Percentiles rank a stretch among this genome's conserved stretches.
These are phyloP conservation scores for Embidobia sp. DNA, from an alignment of 2,888 invertebrate genomes.

Conservation along the genomic window DNA sequence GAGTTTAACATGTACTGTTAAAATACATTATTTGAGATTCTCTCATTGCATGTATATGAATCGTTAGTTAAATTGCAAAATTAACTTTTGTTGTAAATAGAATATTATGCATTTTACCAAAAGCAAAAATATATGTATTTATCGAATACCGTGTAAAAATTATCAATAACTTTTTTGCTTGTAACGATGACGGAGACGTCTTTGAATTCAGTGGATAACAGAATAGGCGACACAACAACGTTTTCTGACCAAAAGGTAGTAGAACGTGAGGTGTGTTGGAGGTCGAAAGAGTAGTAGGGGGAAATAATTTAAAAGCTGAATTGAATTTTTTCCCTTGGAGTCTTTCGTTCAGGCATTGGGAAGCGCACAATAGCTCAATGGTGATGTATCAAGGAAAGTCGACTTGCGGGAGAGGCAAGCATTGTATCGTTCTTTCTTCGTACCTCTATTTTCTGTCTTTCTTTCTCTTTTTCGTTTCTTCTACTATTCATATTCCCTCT, in stretches of 20 bases:
- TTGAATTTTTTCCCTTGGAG: slow-evolving; percentile 81
- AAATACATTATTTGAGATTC: too few species aligned
- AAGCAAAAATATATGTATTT: slow-evolving; percentile 29
- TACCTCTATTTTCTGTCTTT: slow-evolving; percentile 61
- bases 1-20: too few species aligned
- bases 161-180: slow-evolving; percentile 63
- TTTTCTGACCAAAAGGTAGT: slow-evolving; percentile 67
- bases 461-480: slow-evolving; percentile 62
- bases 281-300: slow-evolving; percentile 68
- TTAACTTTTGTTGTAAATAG: too few species aligned
- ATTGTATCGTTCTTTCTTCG: slow-evolving; percentile 81
- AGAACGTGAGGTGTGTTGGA: slow-evolving; percentile 67
- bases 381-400: slow-evolving; percentile 82
- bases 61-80: too few species aligned
- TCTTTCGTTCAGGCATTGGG: slow-evolving; percentile 81
- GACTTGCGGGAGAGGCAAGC: slow-evolving; percentile 80
- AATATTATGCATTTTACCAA: too few species aligned
- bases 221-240: slow-evolving; percentile 69
- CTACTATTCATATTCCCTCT: slow-evolving; percentile 57
- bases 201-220: slow-evolving; percentile 66
- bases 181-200: slow-evolving; percentile 65
- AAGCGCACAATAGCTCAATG: slow-evolving; percentile 81
- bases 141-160: slow-evolving; percentile 54
- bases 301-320: slow-evolving; percentile 82
- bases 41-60: too few species aligned